Percentiles rank a stretch among this genome's conserved stretches.
Evolutionary conservation across 2,797 vertebrate species (phyloP).

Genomic region (Eulemur rubriventer): DNA sequence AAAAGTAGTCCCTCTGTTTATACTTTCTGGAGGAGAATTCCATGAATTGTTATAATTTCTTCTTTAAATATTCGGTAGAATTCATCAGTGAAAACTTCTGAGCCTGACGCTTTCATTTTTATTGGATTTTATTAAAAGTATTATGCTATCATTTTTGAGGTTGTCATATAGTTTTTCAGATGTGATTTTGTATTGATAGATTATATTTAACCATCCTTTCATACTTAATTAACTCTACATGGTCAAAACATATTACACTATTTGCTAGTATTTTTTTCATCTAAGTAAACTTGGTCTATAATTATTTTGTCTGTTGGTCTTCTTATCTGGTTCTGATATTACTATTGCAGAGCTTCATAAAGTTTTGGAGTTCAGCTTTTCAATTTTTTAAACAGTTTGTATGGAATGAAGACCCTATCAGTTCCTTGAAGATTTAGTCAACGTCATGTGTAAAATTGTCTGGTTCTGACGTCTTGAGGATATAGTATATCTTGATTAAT

Average conservation of each 20-base stretch:
- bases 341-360: background rate
- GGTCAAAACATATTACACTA: background rate
- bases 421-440: background rate
- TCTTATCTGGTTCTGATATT: background rate
- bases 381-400: background rate
- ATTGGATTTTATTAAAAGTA: background rate
- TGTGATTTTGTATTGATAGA: background rate
- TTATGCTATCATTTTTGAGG: background rate
- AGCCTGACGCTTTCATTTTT: background rate
- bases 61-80: background rate
- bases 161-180: background rate
- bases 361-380: background rate
- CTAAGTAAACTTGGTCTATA: background rate
- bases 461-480: background rate
- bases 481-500: background rate
- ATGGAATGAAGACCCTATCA: background rate
- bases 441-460: background rate
- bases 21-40: background rate
- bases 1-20: background rate
- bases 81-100: background rate
- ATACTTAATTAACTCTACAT: background rate
- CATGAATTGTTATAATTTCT: background rate
- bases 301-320: background rate
- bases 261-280: background rate
- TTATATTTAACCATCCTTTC: background rate